Evolutionary conservation across 2,113 vertebrate species (phyloP), one percentile per base, ranked within the genome.

Genomic region (Beaufortia kweichowensis): DNA sequence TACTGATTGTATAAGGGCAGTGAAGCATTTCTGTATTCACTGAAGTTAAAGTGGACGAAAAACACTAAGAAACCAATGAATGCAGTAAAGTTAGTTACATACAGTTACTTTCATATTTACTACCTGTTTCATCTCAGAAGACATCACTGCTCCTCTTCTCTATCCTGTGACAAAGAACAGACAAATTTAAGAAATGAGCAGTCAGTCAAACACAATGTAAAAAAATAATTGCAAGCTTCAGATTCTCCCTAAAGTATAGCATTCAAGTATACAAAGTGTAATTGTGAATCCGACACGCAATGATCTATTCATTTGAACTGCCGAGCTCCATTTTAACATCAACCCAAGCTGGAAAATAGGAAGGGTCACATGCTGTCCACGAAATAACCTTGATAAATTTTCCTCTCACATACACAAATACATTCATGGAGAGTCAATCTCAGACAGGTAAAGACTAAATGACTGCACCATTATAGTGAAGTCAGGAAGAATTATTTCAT

Each of bases 231-330:
- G 19, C 26, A 50, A 10, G 26, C 43, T 50, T 68, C 1, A 50
- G 2, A 68, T 29, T 31, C n/a, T n/a, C n/a, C n/a, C n/a, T 28
- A 67, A 28, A 19, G 4, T n/a, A 41, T 9, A 57, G 33, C 50
- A 71, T 71, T 71, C 33, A 69, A 23, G 33, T 39, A 46, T 66
- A 46, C 6, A 28, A 19, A 33, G 48, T 35, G 48, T 69, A 57
- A 28, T 57, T 57, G 35, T 41, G 12, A 35, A 14, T 19, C 53
- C 21, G 23, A 71, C 68, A 71, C 56, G 53, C 50, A 71, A 28
- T 71, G 68, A 71, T 57, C 53, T 71, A 23, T 69, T 69, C 29
- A 69, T 69, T 55, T 69, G n/a, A 69, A 69, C 33, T 59, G 68
- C 35, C 70, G 3, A 59, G 57, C 70, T 48, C 35, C 17, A 61